Evolutionary conservation across 2,888 invertebrate genomes (phyloP), one percentile per base, ranked within the genome.

Genomic region (Hirtodrosophila duncani): DNA sequence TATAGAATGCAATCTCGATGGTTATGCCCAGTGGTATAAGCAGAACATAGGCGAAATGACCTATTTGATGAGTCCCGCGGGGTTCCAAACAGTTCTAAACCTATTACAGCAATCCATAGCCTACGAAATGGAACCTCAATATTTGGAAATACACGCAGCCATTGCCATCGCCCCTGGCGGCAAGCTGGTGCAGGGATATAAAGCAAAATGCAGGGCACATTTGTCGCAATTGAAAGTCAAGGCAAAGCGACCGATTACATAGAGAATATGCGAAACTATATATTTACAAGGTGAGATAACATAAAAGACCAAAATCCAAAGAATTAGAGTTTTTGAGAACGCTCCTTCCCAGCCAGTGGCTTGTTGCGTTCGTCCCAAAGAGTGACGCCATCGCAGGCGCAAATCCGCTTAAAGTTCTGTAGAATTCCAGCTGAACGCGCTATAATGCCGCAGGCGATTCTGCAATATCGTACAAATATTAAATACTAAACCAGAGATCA

Each of bases 351-450:
- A 1, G 85, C 86, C 21, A 82, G 31, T 2, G 91, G 91, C 33
- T 88, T 88, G 53, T 91, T 89, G 31, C 91, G 88, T 86, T 97
- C 97, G 83, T 97, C 95, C 97, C 97, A 97, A 6, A 97, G 89
- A 0, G 94, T 92, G 0, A 94, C 90, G 0, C 97, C 97, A 88
- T 96, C 96, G 86, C 97, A 97, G 1, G 94, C 93, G 87, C 97
- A 97, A 42, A 97, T 92, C 7, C 92, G 91, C 82, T 97, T 97
- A 1, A 92, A 91, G 84, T 97, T 97, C 85, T 95, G 91, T 82
- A 95, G 93, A 5, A 97, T 88, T 0, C 96, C 95, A 0, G 97
- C 94, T 0, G 96, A 94, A 20, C 96, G 89, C 0, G 96, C 96
- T 67, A 97, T 95, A 6, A 97, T 91, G 0, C 96, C 97, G 85